Base-by-base conservation (phyloP, 2,888 invertebrate species). In the Torymus texanus region DNA sequence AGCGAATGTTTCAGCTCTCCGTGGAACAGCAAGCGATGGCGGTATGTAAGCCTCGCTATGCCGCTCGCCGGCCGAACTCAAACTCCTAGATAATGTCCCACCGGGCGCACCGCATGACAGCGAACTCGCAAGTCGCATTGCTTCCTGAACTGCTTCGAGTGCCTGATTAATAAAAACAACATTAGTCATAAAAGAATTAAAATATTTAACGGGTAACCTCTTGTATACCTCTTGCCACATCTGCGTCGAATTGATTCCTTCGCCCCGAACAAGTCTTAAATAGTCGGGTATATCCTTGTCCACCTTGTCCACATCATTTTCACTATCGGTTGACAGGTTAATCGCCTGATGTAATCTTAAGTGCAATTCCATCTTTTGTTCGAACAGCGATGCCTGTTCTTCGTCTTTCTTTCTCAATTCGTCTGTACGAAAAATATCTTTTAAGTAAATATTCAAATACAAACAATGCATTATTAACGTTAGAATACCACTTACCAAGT, bases 1-100 rank as follows among this genome's bases (percentile, higher is more conserved):
- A 1, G 97, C 97, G 91, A 98, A 98, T 3, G 98, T 98, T 91
- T 98, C 98, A 0, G 98, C 98, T 51, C 98, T 93, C 85, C 97
- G 95, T 18, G 98, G 98, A 50, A 90, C 86, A 65, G 88, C 88
- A 81, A 98, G 91, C 56, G 95, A 95, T 16, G 97, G 96, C 50
- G 96, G 95, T 82, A 95, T 94, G 89, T 96, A 97, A 0, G 95
- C 93, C 41, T 94, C 94, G 86, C 96, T 97, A 86, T 97, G 96
- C 73, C 97, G 94, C 91, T 98, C 98, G 5, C 98, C 98, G 0
- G 96, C 98, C 41, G 97, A 97, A 90, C 97, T 97, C 18, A 97
- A 95, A 88, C 97, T 97, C 71, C 98, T 94, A 12, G 97, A 96
- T 14, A 98, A 92, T 78, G 95, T 95, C 55, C 95, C 94, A 68